Percentiles rank a stretch among this genome's conserved stretches.
Conservation (phyloP, 2,797 vertebrate genomes). For the Megalops cyprinoides region DNA sequence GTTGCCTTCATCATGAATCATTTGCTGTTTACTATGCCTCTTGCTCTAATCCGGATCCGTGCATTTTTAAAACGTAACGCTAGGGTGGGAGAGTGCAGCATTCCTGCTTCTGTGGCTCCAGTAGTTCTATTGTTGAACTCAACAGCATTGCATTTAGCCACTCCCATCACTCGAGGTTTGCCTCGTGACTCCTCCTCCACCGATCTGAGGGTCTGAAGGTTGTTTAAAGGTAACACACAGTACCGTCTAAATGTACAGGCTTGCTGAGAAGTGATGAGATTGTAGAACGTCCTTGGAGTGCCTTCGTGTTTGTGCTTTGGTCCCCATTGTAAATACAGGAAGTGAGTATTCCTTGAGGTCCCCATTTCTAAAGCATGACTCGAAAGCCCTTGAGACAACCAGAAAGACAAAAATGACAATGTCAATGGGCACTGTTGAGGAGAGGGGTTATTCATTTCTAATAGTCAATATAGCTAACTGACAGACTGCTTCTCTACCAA, state of each 20-base stretch:
- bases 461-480: neutral
- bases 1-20: constrained; percentile 16
- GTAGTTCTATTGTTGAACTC: too few species aligned
- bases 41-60: constrained; percentile 11
- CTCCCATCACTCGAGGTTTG: neutral
- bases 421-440: neutral
- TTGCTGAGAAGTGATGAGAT: neutral
- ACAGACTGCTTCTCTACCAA: neutral
- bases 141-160: neutral
- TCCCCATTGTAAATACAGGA: constrained; percentile 11
- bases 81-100: neutral
- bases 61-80: neutral
- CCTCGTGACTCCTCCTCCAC: neutral
- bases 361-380: constrained; percentile 22
- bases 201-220: neutral
- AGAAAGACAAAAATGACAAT: neutral
- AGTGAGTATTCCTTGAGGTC: neutral
- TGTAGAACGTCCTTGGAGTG: constrained; percentile 3
- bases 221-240: neutral
- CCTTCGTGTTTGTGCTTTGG: neutral
- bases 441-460: neutral
- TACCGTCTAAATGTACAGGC: neutral
- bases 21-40: constrained; percentile 19
- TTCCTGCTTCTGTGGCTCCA: neutral
- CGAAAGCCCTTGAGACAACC: neutral